Percentiles rank a stretch among this genome's conserved stretches.
phyloP scores from a whole-genome alignment of 1,140 invertebrate genomes.

The Heterodera schachtii region DNA sequence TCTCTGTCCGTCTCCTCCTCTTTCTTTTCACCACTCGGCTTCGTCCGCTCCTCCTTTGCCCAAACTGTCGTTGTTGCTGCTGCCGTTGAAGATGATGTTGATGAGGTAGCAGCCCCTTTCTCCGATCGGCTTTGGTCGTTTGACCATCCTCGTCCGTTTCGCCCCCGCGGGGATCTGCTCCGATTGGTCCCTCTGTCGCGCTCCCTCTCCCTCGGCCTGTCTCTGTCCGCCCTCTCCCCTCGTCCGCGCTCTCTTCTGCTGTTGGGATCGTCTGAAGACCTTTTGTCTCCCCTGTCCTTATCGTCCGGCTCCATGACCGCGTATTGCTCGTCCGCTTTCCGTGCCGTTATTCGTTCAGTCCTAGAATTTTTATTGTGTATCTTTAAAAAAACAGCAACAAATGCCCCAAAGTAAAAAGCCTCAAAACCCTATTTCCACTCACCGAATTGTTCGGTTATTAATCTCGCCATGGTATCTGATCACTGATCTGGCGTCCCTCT shows the following conservation, averaged over 20 bases:
- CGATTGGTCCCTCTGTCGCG: constrained; percentile 11
- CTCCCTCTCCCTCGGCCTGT: constrained; percentile 7
- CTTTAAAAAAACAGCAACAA: no score
- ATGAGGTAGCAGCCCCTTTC: no score
- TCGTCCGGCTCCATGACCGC: constrained; percentile 35
- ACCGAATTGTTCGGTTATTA: constrained; percentile 29
- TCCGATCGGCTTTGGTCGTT: not conserved
- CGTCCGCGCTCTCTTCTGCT: not conserved
- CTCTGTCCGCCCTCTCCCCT: not conserved
- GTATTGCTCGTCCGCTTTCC: constrained; percentile 39
- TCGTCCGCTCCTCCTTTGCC: constrained; percentile 10
- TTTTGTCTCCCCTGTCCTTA: not conserved
- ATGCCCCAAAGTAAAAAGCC: no score
- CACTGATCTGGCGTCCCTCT: constrained; percentile 29
- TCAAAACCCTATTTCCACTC: no score
- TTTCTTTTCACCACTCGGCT: not conserved
- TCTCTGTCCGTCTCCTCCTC: not conserved
- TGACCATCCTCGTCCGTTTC: not conserved
- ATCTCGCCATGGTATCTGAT: constrained; percentile 36
- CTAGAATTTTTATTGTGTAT: no score
- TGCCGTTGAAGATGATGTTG: not conserved
- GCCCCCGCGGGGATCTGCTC: constrained; percentile 2
- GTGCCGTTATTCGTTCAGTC: constrained; percentile 27
- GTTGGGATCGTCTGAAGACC: constrained; percentile 12
- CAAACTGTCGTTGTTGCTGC: not conserved